Percentiles rank a stretch among this genome's conserved stretches.
These are phyloP conservation scores for Ciconia maguari DNA, from an alignment of 2,113 vertebrate genomes.

Conservation along the genomic window DNA sequence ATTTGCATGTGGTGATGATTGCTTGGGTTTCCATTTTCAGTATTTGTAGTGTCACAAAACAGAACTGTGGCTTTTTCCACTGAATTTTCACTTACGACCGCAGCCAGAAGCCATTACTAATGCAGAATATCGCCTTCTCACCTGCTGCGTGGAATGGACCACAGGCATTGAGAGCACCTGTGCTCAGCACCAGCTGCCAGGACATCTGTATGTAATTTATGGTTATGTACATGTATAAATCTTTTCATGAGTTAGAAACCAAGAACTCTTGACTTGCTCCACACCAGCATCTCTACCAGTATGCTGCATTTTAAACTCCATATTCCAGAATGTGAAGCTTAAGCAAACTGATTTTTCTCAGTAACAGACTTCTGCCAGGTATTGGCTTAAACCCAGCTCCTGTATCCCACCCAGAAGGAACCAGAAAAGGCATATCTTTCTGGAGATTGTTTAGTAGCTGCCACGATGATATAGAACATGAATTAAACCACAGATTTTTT, in stretches of 20 bases:
- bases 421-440: not conserved
- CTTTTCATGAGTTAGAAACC: not conserved
- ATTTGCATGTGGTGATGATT: rapidly evolving
- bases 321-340: not conserved
- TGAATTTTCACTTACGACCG: not conserved
- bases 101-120: rapidly evolving
- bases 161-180: not conserved
- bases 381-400: not conserved
- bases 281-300: not conserved
- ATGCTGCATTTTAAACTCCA: rapidly evolving
- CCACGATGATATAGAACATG: not conserved
- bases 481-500: not conserved
- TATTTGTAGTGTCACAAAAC: not conserved
- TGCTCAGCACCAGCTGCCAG: not conserved
- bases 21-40: not conserved
- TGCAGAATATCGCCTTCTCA: not conserved
- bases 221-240: not conserved
- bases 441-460: not conserved
- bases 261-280: not conserved
- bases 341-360: not conserved
- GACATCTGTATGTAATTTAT: not conserved
- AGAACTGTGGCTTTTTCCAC: not conserved
- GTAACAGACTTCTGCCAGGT: not conserved
- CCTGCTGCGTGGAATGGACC: not conserved
- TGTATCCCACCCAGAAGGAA: not conserved